Base-by-base conservation (phyloP, 2,797 vertebrate genomes). In the Neomorphus geoffroyi region DNA sequence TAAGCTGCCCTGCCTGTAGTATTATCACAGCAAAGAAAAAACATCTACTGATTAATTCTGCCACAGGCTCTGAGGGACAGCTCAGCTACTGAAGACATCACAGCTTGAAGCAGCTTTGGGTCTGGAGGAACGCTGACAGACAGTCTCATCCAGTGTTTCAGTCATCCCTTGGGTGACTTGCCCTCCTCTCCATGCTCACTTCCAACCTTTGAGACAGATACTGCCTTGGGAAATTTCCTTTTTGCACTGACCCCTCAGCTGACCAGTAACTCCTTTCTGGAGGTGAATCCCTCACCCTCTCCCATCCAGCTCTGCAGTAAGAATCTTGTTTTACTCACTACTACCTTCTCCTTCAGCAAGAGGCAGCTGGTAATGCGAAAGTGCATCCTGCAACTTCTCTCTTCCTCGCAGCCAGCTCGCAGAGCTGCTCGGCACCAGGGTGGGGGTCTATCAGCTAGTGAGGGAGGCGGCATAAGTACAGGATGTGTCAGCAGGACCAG, bases 21-120 rank as follows among this genome's bases (percentile, higher is more conserved):
- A 23, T 78, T 70, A 88, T 62, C 66, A 84, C 27, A 74, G 67
- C 51, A 88, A 86, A 85, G 41, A 14, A 85, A 88, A 93, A 82
- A 1, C 70, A 90, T 62, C 48, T 62, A 66, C 43, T 46, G 74
- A 77, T 87, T 69, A 65, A 43, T 61, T 77, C 67, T 66, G 56
- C n/a, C 86, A 83, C 23, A 54, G 54, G 70, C 69, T 88, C 75
- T 50, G 61, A 84, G 37, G 30, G 45, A 74, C 27, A 90, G 53
- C 32, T 74, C 28, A 73, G 71, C 39, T 67, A 50, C 56, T 19
- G 45, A 77, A 82, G 67, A 60, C 8, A 32, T 32, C 8, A 0
- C 39, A 89, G 80, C 17, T 35, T 77, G 83, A 67, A 45, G 56
- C 53, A 90, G 61, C 53, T 41, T 73, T 67, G 50, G 32, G 9